These are phyloP conservation scores for Scaptodrosophila lebanonensis DNA, from an alignment of 1,140 invertebrate genomes.

Conservation along the genomic window DNA sequence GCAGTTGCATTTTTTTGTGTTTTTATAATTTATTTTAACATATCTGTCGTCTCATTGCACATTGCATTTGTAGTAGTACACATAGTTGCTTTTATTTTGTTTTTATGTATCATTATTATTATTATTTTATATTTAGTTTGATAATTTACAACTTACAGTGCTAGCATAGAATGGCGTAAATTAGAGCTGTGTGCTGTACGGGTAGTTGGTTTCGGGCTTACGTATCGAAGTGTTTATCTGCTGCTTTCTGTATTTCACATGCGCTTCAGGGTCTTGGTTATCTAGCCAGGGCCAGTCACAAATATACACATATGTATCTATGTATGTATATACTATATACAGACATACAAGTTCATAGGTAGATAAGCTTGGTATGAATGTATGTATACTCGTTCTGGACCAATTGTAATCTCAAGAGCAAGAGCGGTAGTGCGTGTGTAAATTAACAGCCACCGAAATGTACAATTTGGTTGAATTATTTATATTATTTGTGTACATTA, in stretches of 20 bases:
- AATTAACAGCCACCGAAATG: constrained; percentile 23
- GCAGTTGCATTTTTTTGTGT: no score
- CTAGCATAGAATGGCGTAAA: constrained; percentile 72
- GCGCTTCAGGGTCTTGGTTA: no score
- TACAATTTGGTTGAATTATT: constrained; percentile 25
- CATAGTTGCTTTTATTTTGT: constrained; percentile 36
- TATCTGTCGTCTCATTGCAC: no score
- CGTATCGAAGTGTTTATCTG: no score
- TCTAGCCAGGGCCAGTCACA: no score
- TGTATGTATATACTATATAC: constrained; percentile 33
- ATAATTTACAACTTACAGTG: constrained; percentile 70
- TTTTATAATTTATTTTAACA: no score
- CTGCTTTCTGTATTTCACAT: no score
- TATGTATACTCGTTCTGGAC: no score
- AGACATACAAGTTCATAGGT: constrained; percentile 31
- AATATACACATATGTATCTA: constrained; percentile 36
- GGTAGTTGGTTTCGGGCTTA: constrained; percentile 1
- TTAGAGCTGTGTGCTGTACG: constrained; percentile 65
- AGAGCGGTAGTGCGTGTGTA: constrained; percentile 6
- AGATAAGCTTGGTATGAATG: no score
- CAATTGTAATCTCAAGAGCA: not conserved
- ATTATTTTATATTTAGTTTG: constrained; percentile 59
- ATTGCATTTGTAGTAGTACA: no score
- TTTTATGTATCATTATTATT: constrained; percentile 32
- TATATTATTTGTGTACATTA: no score